A percentile compares a stretch with the other conserved stretches of the same genome.
These are phyloP conservation scores for Odontophorus gujanensis DNA, from an alignment of 2,113 vertebrate genomes.

Conservation along the genomic window DNA sequence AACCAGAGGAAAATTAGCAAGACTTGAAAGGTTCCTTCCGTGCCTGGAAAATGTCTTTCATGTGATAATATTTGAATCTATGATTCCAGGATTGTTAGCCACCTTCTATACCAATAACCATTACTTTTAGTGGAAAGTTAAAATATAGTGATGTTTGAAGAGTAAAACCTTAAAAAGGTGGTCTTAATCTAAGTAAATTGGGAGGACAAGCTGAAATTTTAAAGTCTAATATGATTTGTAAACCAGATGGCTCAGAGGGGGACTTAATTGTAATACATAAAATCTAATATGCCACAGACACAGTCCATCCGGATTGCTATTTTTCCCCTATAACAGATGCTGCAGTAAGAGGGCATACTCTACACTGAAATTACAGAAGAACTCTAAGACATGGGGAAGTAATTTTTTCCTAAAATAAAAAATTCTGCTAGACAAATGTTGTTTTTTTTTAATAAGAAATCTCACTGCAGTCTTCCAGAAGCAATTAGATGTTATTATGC, in stretches of 20 bases:
- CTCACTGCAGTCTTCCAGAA: conserved; percentile 8
- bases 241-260: conserved; percentile 67
- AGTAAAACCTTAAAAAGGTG: conserved; percentile 51
- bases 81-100: conserved; percentile 26
- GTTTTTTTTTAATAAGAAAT: background rate
- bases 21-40: background rate
- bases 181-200: conserved; percentile 60
- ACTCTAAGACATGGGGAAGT: conserved; percentile 6
- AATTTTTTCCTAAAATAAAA: conserved; percentile 51
- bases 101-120: background rate
- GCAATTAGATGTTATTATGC: conserved; percentile 44
- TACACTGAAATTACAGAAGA: conserved; percentile 45
- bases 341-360: conserved; percentile 14
- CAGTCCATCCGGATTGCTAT: conserved; percentile 58
- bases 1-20: background rate
- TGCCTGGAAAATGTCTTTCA: background rate
- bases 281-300: conserved; percentile 72
- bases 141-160: conserved; percentile 41
- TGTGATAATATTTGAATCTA: conserved; percentile 4
- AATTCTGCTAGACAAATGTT: conserved; percentile 22
- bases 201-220: conserved; percentile 68
- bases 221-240: conserved; percentile 70
- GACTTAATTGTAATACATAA: conserved; percentile 75
- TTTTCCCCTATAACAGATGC: conserved; percentile 59
- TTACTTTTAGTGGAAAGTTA: conserved; percentile 35